phyloP scores from a whole-genome alignment of 2,113 vertebrate species.

The Dipodomys stephensi region DNA sequence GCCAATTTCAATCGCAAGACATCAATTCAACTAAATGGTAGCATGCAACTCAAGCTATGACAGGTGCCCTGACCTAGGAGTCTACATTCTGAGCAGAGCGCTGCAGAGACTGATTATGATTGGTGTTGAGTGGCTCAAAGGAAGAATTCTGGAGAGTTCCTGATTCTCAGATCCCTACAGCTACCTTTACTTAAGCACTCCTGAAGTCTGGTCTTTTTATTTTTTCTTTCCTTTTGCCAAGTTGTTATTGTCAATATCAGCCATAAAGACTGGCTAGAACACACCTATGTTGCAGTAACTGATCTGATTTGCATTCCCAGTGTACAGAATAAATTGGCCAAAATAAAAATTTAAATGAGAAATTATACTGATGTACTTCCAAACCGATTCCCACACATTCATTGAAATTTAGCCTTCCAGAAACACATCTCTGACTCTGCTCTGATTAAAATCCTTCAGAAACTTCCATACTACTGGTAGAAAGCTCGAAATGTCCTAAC shows the following conservation, averaged over 20 bases:
- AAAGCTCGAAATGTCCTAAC: not conserved
- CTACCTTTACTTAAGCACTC: not conserved
- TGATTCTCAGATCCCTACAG: not conserved
- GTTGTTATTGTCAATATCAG: not conserved
- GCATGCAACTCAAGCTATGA: not conserved
- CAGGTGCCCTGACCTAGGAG: not conserved
- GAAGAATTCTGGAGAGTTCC: not conserved
- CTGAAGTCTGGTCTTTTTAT: not conserved
- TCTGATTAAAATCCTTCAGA: conserved; percentile 26
- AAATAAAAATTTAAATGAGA: conserved; percentile 28
- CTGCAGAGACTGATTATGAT: not conserved
- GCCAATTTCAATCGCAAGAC: not conserved
- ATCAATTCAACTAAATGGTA: not conserved
- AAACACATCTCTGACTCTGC: not conserved
- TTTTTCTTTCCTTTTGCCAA: not conserved
- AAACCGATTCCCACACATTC: not conserved
- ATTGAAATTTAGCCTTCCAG: not conserved
- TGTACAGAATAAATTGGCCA: not conserved
- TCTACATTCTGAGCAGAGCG: not conserved
- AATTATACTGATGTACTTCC: not conserved
- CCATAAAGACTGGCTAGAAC: not conserved
- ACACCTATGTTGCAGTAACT: not conserved
- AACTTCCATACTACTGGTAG: not conserved
- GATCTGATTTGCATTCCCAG: not conserved
- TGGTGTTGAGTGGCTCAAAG: not conserved